Evolutionary conservation across 64 coral and sea anemone genomes (phyloP), one percentile per base, ranked within the genome.

Genomic region (Hydrozoanthus tunicans): DNA sequence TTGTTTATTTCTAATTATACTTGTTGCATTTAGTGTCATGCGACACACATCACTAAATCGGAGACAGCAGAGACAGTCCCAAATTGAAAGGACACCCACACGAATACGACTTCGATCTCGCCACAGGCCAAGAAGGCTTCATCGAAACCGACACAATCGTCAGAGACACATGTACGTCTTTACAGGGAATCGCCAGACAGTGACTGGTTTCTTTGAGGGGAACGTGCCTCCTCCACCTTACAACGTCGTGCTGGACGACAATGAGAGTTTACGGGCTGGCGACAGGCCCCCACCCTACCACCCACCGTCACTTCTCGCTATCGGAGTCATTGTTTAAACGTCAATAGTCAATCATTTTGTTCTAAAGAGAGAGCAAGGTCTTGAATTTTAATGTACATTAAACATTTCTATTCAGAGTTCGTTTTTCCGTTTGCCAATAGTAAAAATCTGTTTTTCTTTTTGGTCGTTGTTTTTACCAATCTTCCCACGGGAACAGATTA

Each of bases 1-100:
- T 3, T 97, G 95, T 63, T 73, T 97, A 76, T 97, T 97, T 94
- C 56, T 97, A 12, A 86, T 97, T 13, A 89, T 97, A 69, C 79
- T 97, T n/a, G 95, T 94, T 43, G 95, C 94, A 4, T 97, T 97
- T 78, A 97, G 95, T 61, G 93, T 97, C 6, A 90, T 97, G 67
- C 83, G 95, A 86, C 95, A 96, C 57, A 92, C 92, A 53, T 66
- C 95, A 63, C 55, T 96, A 77, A 79, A 64, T 8, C 84, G 90
- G 70, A 79, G 91, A 64, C 94, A 94, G 70, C 94, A 94, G 71
- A 89, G 94, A 57, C 81, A 96, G 60, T 92, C 92, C 6, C 71
- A 85, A 65, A 63, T 94, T 17, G 92, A 92, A 94, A 91, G 95
- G 64, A 90, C 82, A 60, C 92, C 92, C 15, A 92, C 88, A 64